phyloP scores from a whole-genome alignment of 64 coral and sea anemone genomes.

The Anthopleura sola region DNA sequence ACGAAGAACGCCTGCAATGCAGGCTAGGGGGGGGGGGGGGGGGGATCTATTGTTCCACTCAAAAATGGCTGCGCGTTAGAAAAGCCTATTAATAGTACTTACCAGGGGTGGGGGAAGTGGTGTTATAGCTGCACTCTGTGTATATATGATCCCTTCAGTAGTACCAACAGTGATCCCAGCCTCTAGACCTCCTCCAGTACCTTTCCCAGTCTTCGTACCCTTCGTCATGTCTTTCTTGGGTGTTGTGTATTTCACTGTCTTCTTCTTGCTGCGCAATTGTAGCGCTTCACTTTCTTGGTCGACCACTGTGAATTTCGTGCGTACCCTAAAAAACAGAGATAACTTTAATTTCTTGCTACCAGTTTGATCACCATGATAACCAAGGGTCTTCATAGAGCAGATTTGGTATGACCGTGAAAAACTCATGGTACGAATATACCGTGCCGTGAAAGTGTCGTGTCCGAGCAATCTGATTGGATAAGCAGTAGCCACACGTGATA shows the following conservation, averaged over 20 bases:
- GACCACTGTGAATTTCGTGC: conserved; percentile 82
- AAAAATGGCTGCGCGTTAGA: too few species aligned
- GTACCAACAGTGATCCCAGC: neutral
- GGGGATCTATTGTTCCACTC: too few species aligned
- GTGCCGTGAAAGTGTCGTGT: too few species aligned
- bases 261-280: conserved; percentile 10
- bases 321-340: conserved; percentile 37
- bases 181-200: neutral
- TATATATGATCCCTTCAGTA: conserved; percentile 3
- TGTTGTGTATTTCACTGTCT: neutral
- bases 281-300: conserved; percentile 30
- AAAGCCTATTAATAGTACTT: neutral
- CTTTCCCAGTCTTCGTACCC: neutral
- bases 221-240: neutral
- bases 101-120: conserved; percentile 58
- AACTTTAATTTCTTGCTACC: neutral
- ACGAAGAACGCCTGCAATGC: too few species aligned
- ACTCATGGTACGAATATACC: too few species aligned
- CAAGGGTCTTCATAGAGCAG: too few species aligned
- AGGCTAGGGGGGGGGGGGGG: too few species aligned
- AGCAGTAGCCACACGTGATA: too few species aligned
- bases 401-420: too few species aligned
- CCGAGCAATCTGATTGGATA: too few species aligned
- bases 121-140: conserved; percentile 38
- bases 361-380: too few species aligned